Base-by-base conservation (phyloP, 2,113 vertebrate species). In the Platichthys flesus region DNA sequence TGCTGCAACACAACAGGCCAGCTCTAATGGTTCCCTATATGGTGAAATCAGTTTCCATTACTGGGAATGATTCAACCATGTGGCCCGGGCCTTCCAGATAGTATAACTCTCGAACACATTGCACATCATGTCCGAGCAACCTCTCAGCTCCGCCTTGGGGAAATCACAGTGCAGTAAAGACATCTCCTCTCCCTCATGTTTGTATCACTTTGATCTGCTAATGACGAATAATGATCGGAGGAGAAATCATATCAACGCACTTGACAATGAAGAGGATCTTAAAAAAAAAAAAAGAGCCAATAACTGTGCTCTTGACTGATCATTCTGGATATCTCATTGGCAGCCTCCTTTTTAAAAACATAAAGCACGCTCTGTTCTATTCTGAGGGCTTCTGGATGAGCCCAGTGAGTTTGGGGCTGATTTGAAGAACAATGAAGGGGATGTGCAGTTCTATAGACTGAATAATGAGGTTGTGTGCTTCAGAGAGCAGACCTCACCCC, bases 401-500 rank as follows among this genome's bases (percentile, higher is more conserved):
- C 80, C 79, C 78, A 67, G 79, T 58, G 72, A 91, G 87, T 89
- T 89, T 87, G 90, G 90, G 92, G 92, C 90, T 94, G 91, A 92
- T 93, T 91, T 92, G 87, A 91, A 89, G 93, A 94, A 93, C 93
- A 94, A 95, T 94, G 92, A 93, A 92, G 92, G 93, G 90, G 91
- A 91, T 93, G 90, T 90, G 91, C 85, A 91, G 91, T 92, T 93
- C 91, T 92, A 93, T 93, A 92, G 92, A 93, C 89, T 93, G 91
- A 93, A 93, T 93, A 93, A 94, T 93, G 92, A 93, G 92, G 92
- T 93, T 94, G 91, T 92, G 91, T 92, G 92, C 90, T 92, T 91
- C 91, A 93, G 79, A 93, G 90, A 94, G 83, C 88, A 88, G 56
- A 73, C 80, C 74, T 12, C 69, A 59, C 59, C 72, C 47, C 47